A percentile compares a stretch with the other conserved stretches of the same genome.
phyloP scores from a whole-genome alignment of 1,140 invertebrate species.

The Lordiphosa collinella region DNA sequence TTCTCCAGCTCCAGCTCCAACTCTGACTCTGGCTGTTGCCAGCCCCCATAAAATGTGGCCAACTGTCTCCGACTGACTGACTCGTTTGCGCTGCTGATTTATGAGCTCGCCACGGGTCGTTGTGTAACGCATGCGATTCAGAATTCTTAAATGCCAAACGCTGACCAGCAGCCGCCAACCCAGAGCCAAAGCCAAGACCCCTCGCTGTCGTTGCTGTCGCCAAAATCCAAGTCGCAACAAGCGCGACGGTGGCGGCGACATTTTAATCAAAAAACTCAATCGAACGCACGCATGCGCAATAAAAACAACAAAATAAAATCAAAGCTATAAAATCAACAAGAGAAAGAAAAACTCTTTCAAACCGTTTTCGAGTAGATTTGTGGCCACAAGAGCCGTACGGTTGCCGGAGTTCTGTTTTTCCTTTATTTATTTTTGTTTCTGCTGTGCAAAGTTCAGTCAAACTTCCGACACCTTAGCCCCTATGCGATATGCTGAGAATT shows the following conservation, averaged over 20 bases:
- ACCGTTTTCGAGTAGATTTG: not conserved
- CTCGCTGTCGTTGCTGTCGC: constrained; percentile 38
- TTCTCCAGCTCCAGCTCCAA: constrained; percentile 5
- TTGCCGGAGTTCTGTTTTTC: constrained; percentile 34
- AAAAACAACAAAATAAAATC: constrained; percentile 74
- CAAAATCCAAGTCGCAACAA: constrained; percentile 35
- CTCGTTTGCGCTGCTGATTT: constrained; percentile 70
- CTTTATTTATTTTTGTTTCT: constrained; percentile 26
- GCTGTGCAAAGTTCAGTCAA: constrained; percentile 39
- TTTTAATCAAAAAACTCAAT: constrained; percentile 79
- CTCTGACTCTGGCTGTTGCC: constrained; percentile 3
- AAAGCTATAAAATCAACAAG: constrained; percentile 60
- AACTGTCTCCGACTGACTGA: constrained; percentile 57
- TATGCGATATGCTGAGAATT: constrained; percentile 57
- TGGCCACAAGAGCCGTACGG: constrained; percentile 10
- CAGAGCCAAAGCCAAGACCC: constrained; percentile 14
- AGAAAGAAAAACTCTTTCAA: constrained; percentile 10
- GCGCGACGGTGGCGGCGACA: constrained; percentile 57
- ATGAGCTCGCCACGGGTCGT: constrained; percentile 75
- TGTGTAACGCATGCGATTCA: constrained; percentile 78
- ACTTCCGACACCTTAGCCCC: constrained; percentile 53
- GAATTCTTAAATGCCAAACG: constrained; percentile 70
- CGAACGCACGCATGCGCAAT: constrained; percentile 79
- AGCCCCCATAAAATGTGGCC: constrained; percentile 69
- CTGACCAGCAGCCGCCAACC: not conserved